Conservation (phyloP, 2,888 invertebrate genomes). For the Aproaerema taeniolella region DNA sequence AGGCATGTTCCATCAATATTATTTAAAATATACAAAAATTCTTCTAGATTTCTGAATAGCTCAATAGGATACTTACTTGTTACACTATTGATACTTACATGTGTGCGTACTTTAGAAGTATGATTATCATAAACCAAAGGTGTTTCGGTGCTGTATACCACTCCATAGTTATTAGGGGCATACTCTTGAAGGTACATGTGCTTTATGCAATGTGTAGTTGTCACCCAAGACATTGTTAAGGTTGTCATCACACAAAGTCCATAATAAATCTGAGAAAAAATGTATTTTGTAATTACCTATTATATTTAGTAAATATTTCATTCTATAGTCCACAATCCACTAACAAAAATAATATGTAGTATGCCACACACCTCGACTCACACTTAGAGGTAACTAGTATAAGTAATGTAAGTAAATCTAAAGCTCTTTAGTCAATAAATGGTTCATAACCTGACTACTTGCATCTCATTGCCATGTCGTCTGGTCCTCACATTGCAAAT, state of each 20-base stretch:
- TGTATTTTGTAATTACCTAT: neutral
- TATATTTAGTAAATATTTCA: neutral
- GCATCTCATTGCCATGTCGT: no score
- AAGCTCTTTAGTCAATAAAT: neutral
- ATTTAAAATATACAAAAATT: no score
- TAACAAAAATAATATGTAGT: no score
- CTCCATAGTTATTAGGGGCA: slow-evolving; percentile 46
- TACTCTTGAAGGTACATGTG: slow-evolving; percentile 83
- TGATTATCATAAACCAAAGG: slow-evolving; percentile 42
- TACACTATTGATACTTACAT: slow-evolving; percentile 47
- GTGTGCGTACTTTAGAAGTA: slow-evolving; percentile 44
- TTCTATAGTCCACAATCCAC: no score
- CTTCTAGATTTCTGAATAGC: no score
- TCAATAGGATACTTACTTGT: no score
- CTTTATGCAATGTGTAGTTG: slow-evolving; percentile 94
- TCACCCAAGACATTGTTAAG: slow-evolving; percentile 94
- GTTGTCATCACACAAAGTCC: slow-evolving; percentile 91
- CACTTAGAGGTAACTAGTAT: no score
- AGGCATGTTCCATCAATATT: no score
- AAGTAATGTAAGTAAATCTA: neutral
- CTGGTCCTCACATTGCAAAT: no score
- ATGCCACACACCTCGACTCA: no score
- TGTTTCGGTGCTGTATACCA: slow-evolving; percentile 62
- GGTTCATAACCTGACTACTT: no score
- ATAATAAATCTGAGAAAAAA: slow-evolving; percentile 84